Evolutionary conservation across 92 coral and sea anemone species (phyloP), one percentile per base, ranked within the genome.

Genomic region (Galaxea fascicularis): DNA sequence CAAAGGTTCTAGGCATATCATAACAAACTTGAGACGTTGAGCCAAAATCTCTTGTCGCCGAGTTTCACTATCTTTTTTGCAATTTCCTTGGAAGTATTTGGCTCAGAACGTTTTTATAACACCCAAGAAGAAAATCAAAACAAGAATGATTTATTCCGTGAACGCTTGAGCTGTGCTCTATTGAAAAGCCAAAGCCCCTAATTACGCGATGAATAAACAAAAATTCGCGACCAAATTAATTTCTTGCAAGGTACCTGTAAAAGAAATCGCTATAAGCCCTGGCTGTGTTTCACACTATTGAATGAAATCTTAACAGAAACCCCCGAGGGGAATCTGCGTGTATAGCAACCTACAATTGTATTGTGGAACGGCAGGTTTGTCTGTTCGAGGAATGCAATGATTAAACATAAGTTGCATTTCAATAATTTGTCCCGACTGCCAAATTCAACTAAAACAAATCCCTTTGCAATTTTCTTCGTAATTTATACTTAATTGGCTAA

Each of bases 351-450:
- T 17, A 28, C 44, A 44, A 52, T 70, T 53, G 68, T 52, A 70
- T 70, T 70, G 78, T 70, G 70, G 71, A 82, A 57, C 59, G 17
- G 26, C 69, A 57, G 71, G 57, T 67, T 70, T 52, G 56, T 22
- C 27, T 25, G 71, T 41, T 46, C 17, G 24, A 41, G 86, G 86
- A 82, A 82, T 82, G 86, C 59, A 58, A 27, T 57, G 30, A 70
- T 82, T 25, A 82, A 82, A 82, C 86, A 82, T 70, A 82, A 82
- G 59, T 44, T 71, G 70, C 64, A 82, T 71, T 56, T 71, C 57
- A 82, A 79, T 79, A 8, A 82, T 57, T 71, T 82, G 18, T 56
- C 25, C 59, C 21, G 56, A 31, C 18, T 15, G 59, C 71, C 29
- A 54, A 82, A 82, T 71, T 70, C 15, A 45, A 79, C 52, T 10